Base-by-base conservation (phyloP, 2,113 vertebrate genomes). In the Psittacula cyanocephala region DNA sequence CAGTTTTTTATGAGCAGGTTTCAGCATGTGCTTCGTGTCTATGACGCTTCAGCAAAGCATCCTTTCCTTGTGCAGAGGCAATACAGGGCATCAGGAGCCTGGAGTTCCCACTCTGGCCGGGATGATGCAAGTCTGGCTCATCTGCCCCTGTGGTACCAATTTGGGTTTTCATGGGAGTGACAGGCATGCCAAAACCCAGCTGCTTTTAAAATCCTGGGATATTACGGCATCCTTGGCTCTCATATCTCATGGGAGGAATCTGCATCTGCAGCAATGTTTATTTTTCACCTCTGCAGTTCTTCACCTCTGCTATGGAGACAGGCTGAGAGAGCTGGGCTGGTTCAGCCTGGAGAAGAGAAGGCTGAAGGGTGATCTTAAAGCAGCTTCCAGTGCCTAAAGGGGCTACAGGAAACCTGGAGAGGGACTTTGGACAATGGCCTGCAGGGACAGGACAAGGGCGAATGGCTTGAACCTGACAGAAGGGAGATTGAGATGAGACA, bases 11-110 rank as follows among this genome's bases (percentile, higher is more conserved):
- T 0, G 1, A 75, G 25, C 37, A 35, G 28, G 39, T 71, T 75
- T 76, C 3, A 5, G 69, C 77, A 52, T 2, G 2, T 1, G 7
- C 50, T 67, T 33, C 0, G 0, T 24, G 52, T 46, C 41, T 0
- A 0, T 43, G 80, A 37, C 6, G 3, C 39, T 86, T 41, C 10
- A 15, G 81, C 39, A 63, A 67, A 74, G 50, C 74, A 46, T 49
- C 52, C 28, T 46, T 62, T 69, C 33, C 76, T 24, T 0, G 0
- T 49, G 52, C 20, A 17, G 52, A 49, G 70, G 35, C 57, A 33
- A 33, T 2, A 39, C 43, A 31, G 7, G 5, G 46, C 70, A 24
- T 3, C 0, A 0, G 46, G 31, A 86, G 25, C 46, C 23, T 57
- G 81, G 47, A 69, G 39, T 16, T 89, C 57, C 37, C 18, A 3